Evolutionary conservation across 2,113 vertebrate species (phyloP).

Genomic region (Cyanoramphus novaezelandiae): DNA sequence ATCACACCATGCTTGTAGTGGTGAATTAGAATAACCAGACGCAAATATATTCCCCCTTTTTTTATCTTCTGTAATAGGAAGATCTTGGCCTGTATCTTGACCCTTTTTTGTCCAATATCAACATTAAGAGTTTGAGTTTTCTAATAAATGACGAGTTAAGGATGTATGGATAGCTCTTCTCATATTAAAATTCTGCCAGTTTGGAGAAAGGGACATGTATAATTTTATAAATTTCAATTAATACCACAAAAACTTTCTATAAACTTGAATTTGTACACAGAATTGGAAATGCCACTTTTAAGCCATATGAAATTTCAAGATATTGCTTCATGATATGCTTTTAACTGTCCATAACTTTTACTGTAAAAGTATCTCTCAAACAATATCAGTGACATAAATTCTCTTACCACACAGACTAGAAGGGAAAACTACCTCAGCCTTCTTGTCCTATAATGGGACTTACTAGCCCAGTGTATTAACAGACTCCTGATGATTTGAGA

Average conservation of each 20-base stretch:
- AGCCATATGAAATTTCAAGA: background rate
- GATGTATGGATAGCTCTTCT: background rate
- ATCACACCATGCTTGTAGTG: background rate
- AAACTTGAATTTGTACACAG: background rate
- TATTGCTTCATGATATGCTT: background rate
- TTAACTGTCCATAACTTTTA: background rate
- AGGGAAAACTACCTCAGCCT: background rate
- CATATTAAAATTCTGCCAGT: background rate
- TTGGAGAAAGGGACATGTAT: background rate
- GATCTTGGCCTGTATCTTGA: background rate
- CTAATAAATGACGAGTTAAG: slow-evolving; percentile 9
- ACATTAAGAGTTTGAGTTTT: background rate
- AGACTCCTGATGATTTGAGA: background rate
- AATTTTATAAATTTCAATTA: background rate
- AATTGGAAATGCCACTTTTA: background rate
- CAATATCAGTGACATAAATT: background rate
- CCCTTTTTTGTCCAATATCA: background rate
- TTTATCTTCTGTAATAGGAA: background rate
- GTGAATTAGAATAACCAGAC: slow-evolving; percentile 36
- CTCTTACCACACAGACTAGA: background rate
- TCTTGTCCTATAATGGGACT: background rate
- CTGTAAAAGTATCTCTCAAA: background rate
- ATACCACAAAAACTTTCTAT: background rate
- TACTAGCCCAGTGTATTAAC: background rate
- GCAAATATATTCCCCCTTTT: background rate